Percentiles rank a stretch among this genome's conserved stretches.
phyloP scores from a whole-genome alignment of 2,797 vertebrate genomes.

The Philypnodon macrostomus region DNA sequence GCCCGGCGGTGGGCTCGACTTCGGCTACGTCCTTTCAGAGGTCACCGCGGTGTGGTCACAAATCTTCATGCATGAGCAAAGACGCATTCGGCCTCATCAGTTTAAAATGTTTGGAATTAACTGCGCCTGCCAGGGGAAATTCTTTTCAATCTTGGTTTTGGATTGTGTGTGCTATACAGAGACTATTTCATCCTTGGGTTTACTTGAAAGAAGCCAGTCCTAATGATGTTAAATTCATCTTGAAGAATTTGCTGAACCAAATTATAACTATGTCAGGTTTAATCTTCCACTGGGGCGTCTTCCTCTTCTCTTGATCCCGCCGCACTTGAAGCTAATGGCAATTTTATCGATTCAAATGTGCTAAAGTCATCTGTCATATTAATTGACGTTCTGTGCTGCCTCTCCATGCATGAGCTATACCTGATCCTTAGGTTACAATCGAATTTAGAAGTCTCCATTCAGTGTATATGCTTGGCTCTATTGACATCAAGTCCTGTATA shows the following conservation, averaged over 20 bases:
- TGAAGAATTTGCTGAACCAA: constrained; percentile 19
- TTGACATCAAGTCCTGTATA: not conserved
- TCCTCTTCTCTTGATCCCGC: constrained; percentile 15
- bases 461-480: not conserved
- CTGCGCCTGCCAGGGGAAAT: not conserved
- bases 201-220: constrained; percentile 6
- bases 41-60: constrained; percentile 1
- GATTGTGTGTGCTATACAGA: not conserved
- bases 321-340: constrained; percentile 27
- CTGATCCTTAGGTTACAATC: constrained; percentile 8
- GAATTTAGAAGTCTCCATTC: not conserved
- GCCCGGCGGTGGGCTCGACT: not conserved
- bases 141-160: constrained; percentile 9
- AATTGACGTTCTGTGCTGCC: constrained; percentile 18
- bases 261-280: constrained; percentile 26
- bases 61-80: not conserved
- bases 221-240: constrained; percentile 24
- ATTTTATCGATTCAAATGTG: constrained; percentile 29
- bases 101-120: constrained; percentile 7
- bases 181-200: constrained; percentile 4
- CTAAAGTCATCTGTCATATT: constrained; percentile 33
- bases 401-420: constrained; percentile 9
- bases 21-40: constrained; percentile 14
- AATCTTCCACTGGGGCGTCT: constrained; percentile 20
- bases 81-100: not conserved